Conservation (phyloP, 2,888 invertebrate genomes). For the Pterobdella sp. region DNA sequence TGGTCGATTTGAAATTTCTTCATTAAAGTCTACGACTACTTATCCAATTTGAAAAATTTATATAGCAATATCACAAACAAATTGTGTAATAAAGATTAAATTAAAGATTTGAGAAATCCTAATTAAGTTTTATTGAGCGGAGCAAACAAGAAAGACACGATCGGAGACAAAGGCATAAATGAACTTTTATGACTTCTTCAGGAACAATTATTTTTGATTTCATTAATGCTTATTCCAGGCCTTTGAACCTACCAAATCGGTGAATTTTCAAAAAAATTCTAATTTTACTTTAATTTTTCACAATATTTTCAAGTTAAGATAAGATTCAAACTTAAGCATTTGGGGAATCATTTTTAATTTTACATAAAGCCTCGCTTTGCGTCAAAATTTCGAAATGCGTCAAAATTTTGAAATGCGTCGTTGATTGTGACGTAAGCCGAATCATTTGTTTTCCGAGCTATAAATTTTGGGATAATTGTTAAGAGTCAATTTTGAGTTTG, state of each 20-base stretch:
- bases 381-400: too few species aligned
- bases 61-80: not conserved
- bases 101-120: not conserved
- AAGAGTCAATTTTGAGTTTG: constrained; percentile 10
- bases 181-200: not conserved
- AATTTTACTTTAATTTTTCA: too few species aligned
- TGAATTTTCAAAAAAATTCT: too few species aligned
- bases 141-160: not conserved
- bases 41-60: constrained; percentile 10
- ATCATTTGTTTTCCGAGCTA: not conserved
- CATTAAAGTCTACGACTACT: constrained; percentile 10
- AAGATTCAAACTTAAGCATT: too few species aligned
- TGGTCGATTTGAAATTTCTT: not conserved
- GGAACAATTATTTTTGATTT: not conserved
- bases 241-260: too few species aligned
- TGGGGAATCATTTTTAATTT: too few species aligned
- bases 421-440: too few species aligned
- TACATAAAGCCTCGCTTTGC: too few species aligned
- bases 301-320: too few species aligned
- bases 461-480: not conserved
- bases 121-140: constrained; percentile 12
- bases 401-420: too few species aligned
- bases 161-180: not conserved
- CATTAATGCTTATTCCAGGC: not conserved
- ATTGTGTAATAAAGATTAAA: constrained; percentile 13